Evolutionary conservation across 2,888 invertebrate species (phyloP), one percentile per base, ranked within the genome.

Genomic region (Heliconius ethilla): DNA sequence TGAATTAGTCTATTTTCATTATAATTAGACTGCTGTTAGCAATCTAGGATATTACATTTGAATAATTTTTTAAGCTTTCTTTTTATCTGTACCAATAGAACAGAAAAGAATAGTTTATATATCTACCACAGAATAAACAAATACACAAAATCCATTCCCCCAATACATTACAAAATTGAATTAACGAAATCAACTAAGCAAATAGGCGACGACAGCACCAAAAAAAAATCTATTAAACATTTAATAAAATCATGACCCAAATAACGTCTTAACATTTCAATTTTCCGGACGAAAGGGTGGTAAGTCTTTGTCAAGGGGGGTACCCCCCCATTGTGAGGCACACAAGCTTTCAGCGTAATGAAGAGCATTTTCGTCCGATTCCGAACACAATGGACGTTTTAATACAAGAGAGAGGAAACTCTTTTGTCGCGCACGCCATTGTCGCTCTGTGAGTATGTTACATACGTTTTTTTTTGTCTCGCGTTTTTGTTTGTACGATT

Each of bases 301-400:
- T 91, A 89, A 90, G 91, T 91, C 92, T 92, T 92, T 92, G 92
- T 93, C 86, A 86, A 13, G 86, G 80, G 76, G 77, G 82, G 85
- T 86, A 83, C 85, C 87, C 87, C 87, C 87, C 91, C 89, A 94
- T 94, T 94, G 94, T 94, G 91, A 89, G 90, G 92, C 92, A 94
- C 91, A 92, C 92, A 91, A 93, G 94, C 94, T 95, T 94, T 95
- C 94, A 94, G 90, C 91, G 93, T 95, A 95, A 95, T 95, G 95
- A 95, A 95, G 94, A 95, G 94, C 93, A 94, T 94, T 95, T 95
- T 94, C 94, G 94, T 94, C 93, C 94, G 94, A 95, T 94, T 94
- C 91, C 85, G 90, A 87, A 78, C 86, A 94, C 94, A 94, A 94
- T 93, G 85, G 87, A 81, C 86, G 90, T 92, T 93, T 92, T 94